Conservation (phyloP, 2,113 vertebrate genomes). For the Fregata magnificens region DNA sequence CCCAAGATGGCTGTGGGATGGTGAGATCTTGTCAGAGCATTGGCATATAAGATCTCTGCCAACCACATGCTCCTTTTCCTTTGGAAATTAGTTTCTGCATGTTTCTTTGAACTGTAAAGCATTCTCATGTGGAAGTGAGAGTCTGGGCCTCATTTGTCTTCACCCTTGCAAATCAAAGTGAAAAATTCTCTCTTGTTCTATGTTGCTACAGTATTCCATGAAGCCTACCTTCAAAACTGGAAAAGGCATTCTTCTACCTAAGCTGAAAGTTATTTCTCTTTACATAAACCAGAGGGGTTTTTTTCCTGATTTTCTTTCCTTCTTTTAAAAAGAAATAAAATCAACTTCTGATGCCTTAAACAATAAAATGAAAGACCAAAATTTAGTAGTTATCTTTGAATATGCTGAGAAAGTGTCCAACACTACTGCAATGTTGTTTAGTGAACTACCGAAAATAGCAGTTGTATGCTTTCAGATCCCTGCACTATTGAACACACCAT, state of each 20-base stretch:
- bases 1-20: background rate
- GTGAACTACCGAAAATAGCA: background rate
- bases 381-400: background rate
- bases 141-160: background rate
- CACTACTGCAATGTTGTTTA: background rate
- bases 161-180: background rate
- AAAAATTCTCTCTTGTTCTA: background rate
- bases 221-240: background rate
- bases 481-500: background rate
- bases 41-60: background rate
- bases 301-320: background rate
- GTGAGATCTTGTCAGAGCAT: background rate
- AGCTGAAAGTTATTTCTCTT: background rate
- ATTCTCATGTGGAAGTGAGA: background rate
- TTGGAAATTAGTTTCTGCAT: background rate
- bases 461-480: background rate
- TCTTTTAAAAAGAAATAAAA: background rate
- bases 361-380: background rate
- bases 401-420: background rate
- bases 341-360: background rate
- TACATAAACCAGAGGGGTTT: rapidly evolving
- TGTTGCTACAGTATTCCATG: background rate
- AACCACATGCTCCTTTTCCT: background rate
- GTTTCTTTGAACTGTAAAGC: background rate
- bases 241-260: background rate